A percentile compares a stretch with the other conserved stretches of the same genome.
Evolutionary conservation across 2,888 invertebrate species (phyloP).

Genomic region (Tridacna gigas): DNA sequence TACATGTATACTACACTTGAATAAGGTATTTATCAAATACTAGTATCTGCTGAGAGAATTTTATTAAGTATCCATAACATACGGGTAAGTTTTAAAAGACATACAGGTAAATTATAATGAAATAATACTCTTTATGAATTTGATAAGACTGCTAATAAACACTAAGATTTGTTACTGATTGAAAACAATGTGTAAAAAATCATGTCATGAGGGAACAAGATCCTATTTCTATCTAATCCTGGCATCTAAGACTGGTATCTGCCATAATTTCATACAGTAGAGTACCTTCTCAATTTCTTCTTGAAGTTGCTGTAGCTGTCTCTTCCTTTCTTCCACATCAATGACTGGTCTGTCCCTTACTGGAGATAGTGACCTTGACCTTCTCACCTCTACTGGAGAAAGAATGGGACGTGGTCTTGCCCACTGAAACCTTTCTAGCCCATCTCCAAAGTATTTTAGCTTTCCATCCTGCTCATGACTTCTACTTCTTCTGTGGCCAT

Average conservation of each 20-base stretch:
- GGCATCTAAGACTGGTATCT: constrained; percentile 12
- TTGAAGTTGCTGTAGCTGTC: constrained; percentile 1
- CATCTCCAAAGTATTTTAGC: not conserved
- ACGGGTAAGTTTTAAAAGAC: too few species aligned
- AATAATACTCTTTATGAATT: too few species aligned
- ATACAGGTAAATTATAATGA: too few species aligned
- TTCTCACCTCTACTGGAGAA: constrained; percentile 40
- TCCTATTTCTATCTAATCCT: too few species aligned
- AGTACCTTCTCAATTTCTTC: constrained; percentile 38
- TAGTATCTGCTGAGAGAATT: too few species aligned
- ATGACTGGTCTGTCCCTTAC: constrained; percentile 1
- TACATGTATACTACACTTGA: too few species aligned
- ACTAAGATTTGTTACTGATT: too few species aligned
- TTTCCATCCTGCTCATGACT: not conserved
- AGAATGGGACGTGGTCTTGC: not conserved
- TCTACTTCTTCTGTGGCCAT: constrained; percentile 2
- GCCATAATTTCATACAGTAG: not conserved
- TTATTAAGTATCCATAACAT: too few species aligned
- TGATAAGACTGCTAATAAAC: too few species aligned
- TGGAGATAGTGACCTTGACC: constrained; percentile 61
- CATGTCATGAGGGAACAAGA: too few species aligned
- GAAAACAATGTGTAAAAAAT: too few species aligned
- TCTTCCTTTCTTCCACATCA: constrained; percentile 7
- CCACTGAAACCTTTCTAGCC: constrained; percentile 42
- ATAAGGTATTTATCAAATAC: too few species aligned